Base-by-base conservation (phyloP, 2,888 invertebrate species). In the Drosophila borborema region DNA sequence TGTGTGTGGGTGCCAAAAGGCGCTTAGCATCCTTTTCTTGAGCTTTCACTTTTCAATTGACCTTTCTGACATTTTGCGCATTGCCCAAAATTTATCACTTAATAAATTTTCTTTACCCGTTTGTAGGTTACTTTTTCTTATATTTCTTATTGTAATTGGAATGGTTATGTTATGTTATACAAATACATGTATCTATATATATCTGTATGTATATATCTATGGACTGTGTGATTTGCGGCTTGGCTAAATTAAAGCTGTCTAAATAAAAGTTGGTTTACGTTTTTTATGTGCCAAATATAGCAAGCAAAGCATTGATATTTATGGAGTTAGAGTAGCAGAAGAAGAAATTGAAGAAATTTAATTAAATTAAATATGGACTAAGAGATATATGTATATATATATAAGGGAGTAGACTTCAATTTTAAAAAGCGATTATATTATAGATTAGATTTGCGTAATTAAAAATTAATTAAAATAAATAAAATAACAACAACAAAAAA, bases 21-120 rank as follows among this genome's bases (percentile, higher is more conserved):
- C 80, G 82, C 82, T 77, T 74, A 78, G 66, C 78, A 80, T 79
- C 85, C 85, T 85, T 85, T 87, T 70, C 82, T 80, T 72, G 67
- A 81, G 87, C 85, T 85, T 86, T 86, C 85, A 82, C 85, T 86
- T 86, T 87, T 82, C 85, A 82, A 85, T 86, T 86, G 85, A 87
- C 85, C 85, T 87, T 86, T 77, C 69, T 77, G 86, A 82, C 87
- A 87, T 79, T 78, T 85, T 81, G 73, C 81, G 74, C 87, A 79
- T 63, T 87, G 79, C 65, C 70, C 77, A 60, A 71, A 87, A 86
- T 86, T 86, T 86, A 86, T 86, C 85, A 87, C 85, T 86, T 86
- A 87, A 86, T 86, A 86, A 82, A 87, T 87, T 82, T 62, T 68
- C 43, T 53, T 64, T 59, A 53, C 54, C 49, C 62, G 36, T 12